phyloP scores from a whole-genome alignment of 2,888 invertebrate species.

The Hypomecis atomaria region DNA sequence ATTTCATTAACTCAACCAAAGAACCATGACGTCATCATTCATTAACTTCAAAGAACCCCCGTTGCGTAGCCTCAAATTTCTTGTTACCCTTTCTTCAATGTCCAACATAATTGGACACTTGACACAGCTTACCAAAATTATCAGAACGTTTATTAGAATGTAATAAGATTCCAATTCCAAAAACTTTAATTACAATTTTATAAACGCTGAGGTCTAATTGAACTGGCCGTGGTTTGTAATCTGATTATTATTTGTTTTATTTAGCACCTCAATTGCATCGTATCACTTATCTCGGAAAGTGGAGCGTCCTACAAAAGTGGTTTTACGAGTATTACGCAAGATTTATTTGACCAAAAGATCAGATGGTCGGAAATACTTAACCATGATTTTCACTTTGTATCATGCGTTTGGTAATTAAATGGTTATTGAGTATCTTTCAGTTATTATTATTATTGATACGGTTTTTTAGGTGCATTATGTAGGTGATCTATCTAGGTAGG shows the following conservation, averaged over 20 bases:
- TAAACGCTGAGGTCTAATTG: neutral
- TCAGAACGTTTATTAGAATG: neutral
- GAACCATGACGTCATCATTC: slow-evolving; percentile 29
- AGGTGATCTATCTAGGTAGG: too few species aligned
- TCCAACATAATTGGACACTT: slow-evolving; percentile 4
- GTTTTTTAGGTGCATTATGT: too few species aligned
- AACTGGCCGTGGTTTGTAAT: slow-evolving; percentile 19
- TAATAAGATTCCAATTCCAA: slow-evolving; percentile 4
- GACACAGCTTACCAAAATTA: neutral
- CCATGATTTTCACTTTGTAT: slow-evolving; percentile 37
- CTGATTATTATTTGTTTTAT: slow-evolving; percentile 28
- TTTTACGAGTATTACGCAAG: slow-evolving; percentile 35
- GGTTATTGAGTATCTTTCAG: neutral
- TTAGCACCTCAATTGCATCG: slow-evolving; percentile 32
- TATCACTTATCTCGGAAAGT: slow-evolving; percentile 36
- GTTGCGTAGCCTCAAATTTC: slow-evolving; percentile 7
- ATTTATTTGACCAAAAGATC: slow-evolving; percentile 19
- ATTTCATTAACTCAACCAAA: slow-evolving; percentile 17
- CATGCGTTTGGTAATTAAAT: slow-evolving; percentile 27
- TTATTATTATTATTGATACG: too few species aligned
- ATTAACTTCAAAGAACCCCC: slow-evolving; percentile 23
- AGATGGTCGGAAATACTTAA: slow-evolving; percentile 24
- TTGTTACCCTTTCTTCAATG: neutral
- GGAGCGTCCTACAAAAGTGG: slow-evolving; percentile 39
- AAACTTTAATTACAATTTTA: neutral